phyloP scores from a whole-genome alignment of 2,888 invertebrate genomes.

The Hirtodrosophila histrioides region DNA sequence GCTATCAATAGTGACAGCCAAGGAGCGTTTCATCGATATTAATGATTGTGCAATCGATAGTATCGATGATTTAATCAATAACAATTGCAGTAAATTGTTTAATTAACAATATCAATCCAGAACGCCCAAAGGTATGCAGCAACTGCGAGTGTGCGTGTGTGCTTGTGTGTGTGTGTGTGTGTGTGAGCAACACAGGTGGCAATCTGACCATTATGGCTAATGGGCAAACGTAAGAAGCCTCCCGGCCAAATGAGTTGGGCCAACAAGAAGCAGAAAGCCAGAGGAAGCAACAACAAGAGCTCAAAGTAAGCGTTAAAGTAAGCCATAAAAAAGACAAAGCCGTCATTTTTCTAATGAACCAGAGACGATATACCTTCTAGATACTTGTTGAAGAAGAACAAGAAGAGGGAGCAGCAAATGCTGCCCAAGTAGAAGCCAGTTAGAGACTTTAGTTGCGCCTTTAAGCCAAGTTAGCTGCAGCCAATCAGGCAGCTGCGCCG shows the following conservation, averaged over 20 bases:
- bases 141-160: constrained; percentile 15
- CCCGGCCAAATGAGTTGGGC: constrained; percentile 75
- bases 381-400: not conserved
- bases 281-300: constrained; percentile 43
- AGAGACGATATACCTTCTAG: constrained; percentile 28
- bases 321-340: constrained; percentile 79
- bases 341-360: constrained; percentile 80
- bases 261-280: constrained; percentile 61
- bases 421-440: constrained; percentile 69
- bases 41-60: too few relatives aligned
- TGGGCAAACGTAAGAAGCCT: constrained; percentile 63
- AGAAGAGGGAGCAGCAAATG: constrained; percentile 11
- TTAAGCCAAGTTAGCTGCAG: constrained; percentile 58
- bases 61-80: too few relatives aligned
- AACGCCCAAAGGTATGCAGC: constrained; percentile 69
- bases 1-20: too few relatives aligned
- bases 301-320: constrained; percentile 72
- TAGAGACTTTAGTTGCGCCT: constrained; percentile 78
- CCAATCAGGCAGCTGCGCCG: constrained; percentile 83
- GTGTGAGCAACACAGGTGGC: constrained; percentile 74
- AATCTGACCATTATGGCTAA: constrained; percentile 79
- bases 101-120: constrained; percentile 9
- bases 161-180: not conserved
- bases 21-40: too few relatives aligned
- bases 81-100: not conserved